These are phyloP conservation scores for Accipiter cooperii DNA, from an alignment of 2,113 vertebrate genomes.

Conservation along the genomic window DNA sequence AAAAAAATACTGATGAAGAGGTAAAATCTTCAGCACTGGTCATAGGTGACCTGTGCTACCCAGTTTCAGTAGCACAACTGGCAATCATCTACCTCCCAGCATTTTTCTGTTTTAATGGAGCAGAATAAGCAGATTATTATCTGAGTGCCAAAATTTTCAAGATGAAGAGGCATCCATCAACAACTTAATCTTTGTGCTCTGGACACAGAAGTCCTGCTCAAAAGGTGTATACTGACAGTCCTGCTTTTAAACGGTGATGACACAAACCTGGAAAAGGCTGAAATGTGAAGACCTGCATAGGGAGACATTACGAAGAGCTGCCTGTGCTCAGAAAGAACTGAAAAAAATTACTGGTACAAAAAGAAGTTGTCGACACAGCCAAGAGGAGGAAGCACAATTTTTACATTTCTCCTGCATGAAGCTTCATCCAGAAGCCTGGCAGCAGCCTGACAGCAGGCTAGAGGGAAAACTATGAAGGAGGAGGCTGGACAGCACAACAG, in stretches of 20 bases:
- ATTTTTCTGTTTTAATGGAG: background rate
- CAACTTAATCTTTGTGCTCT: background rate
- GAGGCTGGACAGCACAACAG: background rate
- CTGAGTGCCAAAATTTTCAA: background rate
- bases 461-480: background rate
- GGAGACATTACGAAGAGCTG: background rate
- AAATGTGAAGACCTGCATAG: background rate
- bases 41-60: background rate
- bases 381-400: background rate
- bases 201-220: background rate
- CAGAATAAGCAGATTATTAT: background rate
- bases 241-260: background rate
- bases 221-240: background rate
- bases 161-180: background rate
- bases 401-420: background rate
- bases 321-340: background rate
- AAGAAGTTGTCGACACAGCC: background rate
- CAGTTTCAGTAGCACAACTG: background rate
- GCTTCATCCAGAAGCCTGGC: background rate
- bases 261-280: background rate
- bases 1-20: background rate
- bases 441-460: background rate
- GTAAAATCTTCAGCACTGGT: background rate
- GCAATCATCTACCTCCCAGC: background rate
- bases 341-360: background rate